Base-by-base conservation (phyloP, 1,140 invertebrate species). In the Hypsibius dujardini region DNA sequence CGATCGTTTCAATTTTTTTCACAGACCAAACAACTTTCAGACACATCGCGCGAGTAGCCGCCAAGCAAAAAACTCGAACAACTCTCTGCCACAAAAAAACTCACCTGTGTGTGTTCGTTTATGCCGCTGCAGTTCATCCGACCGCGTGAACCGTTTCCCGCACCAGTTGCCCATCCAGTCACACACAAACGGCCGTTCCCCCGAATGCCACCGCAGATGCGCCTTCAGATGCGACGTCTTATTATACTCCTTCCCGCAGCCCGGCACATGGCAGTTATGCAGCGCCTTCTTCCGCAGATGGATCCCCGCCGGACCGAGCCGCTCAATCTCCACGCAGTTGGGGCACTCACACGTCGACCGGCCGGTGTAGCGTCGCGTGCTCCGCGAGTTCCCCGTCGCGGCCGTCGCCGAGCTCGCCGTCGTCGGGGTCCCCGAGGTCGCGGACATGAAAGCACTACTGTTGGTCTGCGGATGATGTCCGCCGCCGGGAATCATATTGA, bases 211-310 rank as follows among this genome's bases (percentile, higher is more conserved):
- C 59, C 84, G 79, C 28, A 87, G 78, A 80, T 87, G 86, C 47
- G 86, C 86, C 77, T 86, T 85, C 71, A 87, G 76, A 79, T 87
- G 86, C 2, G 85, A 87, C 50, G 86, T 87, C 78, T 87, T 87
- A 59, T 85, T 85, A 80, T 87, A 99, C 70, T 97, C 94, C 83
- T 98, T 98, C 46, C 92, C 91, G 82, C 95, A 98, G 45, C 93
- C 93, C 0, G 92, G 92, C 81, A 98, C 95, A 82, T 99, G 95
- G 81, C 96, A 99, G 78, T 90, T 94, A 81, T 99, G 95, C 76
- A 95, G 92, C 80, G 94, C 96, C 82, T 94, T 93, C 84, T 96
- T 95, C 71, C 92, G 83, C 47, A 95, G 83, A 77, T 94, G 90
- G 1, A 91, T 90, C 3, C 92, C 93, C 1, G 92, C 92, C 1